Evolutionary conservation across 1,140 invertebrate genomes (phyloP).

Genomic region (Drosophila sp.): DNA sequence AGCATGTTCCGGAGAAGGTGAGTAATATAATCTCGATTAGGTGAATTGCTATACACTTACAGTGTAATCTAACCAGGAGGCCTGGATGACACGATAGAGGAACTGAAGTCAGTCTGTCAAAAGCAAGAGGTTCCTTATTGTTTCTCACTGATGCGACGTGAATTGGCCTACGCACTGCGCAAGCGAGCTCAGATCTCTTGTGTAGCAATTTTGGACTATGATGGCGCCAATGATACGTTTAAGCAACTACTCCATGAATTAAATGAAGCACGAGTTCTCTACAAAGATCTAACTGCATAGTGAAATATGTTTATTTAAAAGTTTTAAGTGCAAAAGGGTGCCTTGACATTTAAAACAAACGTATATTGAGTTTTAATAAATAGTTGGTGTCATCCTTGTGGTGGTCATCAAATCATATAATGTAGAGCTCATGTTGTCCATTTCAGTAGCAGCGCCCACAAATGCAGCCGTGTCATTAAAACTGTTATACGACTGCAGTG

Average conservation of each 20-base stretch:
- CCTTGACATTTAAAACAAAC: constrained; percentile 4
- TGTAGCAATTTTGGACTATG: constrained; percentile 74
- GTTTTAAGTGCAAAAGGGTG: constrained; percentile 56
- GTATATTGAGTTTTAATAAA: constrained; percentile 15
- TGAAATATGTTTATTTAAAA: constrained; percentile 52
- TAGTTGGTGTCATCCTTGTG: constrained; percentile 59
- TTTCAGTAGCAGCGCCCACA: constrained; percentile 61
- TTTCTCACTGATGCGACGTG: constrained; percentile 65
- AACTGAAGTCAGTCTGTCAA: constrained; percentile 66
- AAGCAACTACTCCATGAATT: constrained; percentile 57
- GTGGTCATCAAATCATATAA: constrained; percentile 52
- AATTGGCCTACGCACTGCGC: constrained; percentile 66
- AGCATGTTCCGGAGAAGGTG: constrained; percentile 52
- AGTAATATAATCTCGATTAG: not conserved
- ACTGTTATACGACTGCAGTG: constrained; percentile 66
- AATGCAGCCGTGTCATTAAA: constrained; percentile 69
- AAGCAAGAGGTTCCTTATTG: constrained; percentile 67
- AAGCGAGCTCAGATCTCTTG: constrained; percentile 78
- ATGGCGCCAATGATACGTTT: constrained; percentile 67
- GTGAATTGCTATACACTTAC: not conserved
- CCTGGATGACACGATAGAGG: constrained; percentile 63
- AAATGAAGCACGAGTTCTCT: constrained; percentile 49
- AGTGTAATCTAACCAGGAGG: constrained; percentile 42
- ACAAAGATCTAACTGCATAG: constrained; percentile 51
- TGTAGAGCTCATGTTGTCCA: constrained; percentile 54